Conservation (phyloP, 2,113 vertebrate species). For the Promerops cafer region DNA sequence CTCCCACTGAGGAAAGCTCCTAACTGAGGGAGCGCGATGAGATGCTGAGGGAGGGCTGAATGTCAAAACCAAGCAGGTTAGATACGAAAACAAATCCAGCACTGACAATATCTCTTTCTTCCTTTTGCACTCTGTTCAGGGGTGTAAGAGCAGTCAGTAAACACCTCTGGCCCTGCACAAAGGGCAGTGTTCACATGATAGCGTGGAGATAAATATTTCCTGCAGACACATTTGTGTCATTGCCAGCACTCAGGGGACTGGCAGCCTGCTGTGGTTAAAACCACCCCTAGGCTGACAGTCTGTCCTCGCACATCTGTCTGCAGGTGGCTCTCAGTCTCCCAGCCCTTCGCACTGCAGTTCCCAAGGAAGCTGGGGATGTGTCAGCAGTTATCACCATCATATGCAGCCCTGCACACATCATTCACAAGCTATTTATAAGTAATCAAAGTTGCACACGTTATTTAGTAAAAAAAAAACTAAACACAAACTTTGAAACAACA, state of each 20-base stretch:
- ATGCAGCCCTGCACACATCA: background rate
- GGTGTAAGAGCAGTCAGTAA: background rate
- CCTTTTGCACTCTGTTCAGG: background rate
- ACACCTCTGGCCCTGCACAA: background rate
- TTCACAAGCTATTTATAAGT: background rate
- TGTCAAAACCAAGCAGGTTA: fast-evolving
- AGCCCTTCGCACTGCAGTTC: background rate
- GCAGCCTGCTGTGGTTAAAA: background rate
- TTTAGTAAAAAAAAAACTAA: background rate
- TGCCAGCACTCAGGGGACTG: background rate
- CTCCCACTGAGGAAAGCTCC: background rate
- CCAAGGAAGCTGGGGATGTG: background rate
- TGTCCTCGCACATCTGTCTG: background rate
- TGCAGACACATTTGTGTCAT: background rate
- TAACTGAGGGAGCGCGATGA: background rate
- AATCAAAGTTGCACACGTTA: background rate
- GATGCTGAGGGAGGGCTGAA: background rate
- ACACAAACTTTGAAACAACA: background rate
- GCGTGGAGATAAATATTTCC: background rate
- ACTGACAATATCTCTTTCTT: background rate
- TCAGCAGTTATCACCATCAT: background rate
- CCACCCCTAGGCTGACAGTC: background rate
- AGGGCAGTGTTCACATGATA: background rate
- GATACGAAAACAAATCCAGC: background rate
- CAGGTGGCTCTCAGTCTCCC: background rate